phyloP scores from a whole-genome alignment of 2,113 vertebrate genomes.

The Trogon melanurus region DNA sequence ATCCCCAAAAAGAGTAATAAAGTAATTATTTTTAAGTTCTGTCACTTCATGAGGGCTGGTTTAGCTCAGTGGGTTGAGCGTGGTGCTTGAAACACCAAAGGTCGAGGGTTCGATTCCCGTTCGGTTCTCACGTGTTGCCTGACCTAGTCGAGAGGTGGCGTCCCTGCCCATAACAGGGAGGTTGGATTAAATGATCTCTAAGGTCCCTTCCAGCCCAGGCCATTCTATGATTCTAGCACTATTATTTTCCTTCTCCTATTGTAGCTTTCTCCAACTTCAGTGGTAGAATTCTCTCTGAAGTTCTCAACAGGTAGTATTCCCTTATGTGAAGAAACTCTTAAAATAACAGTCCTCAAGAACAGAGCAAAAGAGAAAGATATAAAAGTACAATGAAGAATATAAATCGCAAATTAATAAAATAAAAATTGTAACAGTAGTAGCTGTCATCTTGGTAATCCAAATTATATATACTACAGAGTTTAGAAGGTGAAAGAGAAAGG shows the following conservation, averaged over 20 bases:
- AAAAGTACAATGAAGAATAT: neutral
- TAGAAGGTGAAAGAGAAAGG: neutral
- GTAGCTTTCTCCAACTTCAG: neutral
- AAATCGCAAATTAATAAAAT: neutral
- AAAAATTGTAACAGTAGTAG: neutral
- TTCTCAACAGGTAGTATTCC: neutral
- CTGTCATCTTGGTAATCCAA: neutral
- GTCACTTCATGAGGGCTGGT: too few species aligned
- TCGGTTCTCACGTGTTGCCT: too few species aligned
- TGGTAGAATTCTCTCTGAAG: neutral
- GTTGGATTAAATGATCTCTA: too few species aligned
- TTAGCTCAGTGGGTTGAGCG: too few species aligned
- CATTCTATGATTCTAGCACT: neutral
- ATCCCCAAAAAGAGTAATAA: neutral
- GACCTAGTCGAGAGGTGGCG: too few species aligned
- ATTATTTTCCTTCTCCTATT: neutral
- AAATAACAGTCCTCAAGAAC: neutral
- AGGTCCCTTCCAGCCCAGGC: too few species aligned
- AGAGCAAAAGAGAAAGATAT: neutral
- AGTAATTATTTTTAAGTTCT: neutral
- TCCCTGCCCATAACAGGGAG: too few species aligned
- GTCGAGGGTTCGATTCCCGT: too few species aligned
- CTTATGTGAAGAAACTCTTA: neutral
- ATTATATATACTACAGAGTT: neutral
- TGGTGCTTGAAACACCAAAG: too few species aligned